Evolutionary conservation across 1,140 invertebrate genomes (phyloP).

Genomic region (Pseudachorutes palmiensis): DNA sequence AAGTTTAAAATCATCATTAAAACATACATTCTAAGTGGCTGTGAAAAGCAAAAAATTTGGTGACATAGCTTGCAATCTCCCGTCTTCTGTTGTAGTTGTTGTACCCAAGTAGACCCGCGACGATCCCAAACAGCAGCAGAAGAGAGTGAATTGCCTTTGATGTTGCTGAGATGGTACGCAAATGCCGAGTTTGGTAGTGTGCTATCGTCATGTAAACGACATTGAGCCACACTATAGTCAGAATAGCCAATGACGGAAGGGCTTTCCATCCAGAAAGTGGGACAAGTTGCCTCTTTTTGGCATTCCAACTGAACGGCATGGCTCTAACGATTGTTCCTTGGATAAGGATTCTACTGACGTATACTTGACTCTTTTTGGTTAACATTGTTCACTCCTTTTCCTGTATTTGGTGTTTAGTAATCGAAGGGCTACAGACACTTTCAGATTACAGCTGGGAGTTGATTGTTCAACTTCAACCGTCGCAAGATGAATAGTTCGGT

Average conservation of each 20-base stretch:
- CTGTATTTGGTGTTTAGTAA: no score
- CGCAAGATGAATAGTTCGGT: no score
- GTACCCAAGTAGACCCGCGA: background rate
- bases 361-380: background rate
- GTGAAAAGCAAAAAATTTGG: background rate
- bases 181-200: background rate
- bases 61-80: background rate
- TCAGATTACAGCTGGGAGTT: no score
- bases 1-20: background rate
- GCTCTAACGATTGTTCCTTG: background rate
- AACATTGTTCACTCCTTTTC: no score
- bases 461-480: no score
- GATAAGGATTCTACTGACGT: background rate
- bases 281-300: background rate
- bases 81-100: background rate
- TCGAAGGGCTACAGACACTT: no score
- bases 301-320: background rate
- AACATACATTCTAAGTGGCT: background rate
- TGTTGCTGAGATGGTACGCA: background rate
- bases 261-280: background rate
- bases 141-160: background rate
- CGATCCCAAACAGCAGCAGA: background rate
- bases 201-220: background rate
- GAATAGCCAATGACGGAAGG: background rate
- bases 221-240: background rate